Base-by-base conservation (phyloP, 2,888 invertebrate genomes). In the Crematogaster levior region DNA sequence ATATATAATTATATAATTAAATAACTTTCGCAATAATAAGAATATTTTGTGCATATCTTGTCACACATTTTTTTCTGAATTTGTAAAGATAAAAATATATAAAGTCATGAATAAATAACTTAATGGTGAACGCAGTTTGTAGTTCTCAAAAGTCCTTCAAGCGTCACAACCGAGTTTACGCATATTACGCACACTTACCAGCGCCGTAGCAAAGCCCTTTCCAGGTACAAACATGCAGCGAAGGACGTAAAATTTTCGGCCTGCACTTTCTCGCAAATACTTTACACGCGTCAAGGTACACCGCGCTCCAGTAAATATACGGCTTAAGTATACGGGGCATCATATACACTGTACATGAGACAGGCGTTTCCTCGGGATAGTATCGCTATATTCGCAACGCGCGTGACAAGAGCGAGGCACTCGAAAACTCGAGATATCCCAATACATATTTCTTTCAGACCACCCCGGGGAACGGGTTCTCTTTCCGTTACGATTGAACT, bases 361-460 rank as follows among this genome's bases (percentile, higher is more conserved):
- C 79, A 81, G 84, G 53, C 75, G 56, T 86, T 79, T 65, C 73
- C 82, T 61, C 43, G 81, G 81, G 82, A 81, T 83, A 30, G 84
- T 84, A 85, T 82, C 84, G 83, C 83, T 81, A 81, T 80, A 81
- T 83, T 90, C 85, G 84, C 79, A 66, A 65, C 48, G 83, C 84
- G 85, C 81, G 86, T 81, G 72, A 84, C 84, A 84, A 86, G 86
- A 86, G 83, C 83, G 85, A 87, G 87, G 85, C 90, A 84, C 84
- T 86, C 86, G 70, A 82, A 85, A 85, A 84, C 84, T 86, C 86
- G 70, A 82, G 86, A 85, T 90, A 85, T 89, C 90, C 84, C 89
- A 87, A 91, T 90, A 90, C 91, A 90, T 91, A 91, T 90, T 91
- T 91, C 88, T 88, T 83, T 88, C 86, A 85, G 84, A 81, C 83